Conservation (phyloP, 2,797 vertebrate genomes). For the Rhabdomys pumilio region DNA sequence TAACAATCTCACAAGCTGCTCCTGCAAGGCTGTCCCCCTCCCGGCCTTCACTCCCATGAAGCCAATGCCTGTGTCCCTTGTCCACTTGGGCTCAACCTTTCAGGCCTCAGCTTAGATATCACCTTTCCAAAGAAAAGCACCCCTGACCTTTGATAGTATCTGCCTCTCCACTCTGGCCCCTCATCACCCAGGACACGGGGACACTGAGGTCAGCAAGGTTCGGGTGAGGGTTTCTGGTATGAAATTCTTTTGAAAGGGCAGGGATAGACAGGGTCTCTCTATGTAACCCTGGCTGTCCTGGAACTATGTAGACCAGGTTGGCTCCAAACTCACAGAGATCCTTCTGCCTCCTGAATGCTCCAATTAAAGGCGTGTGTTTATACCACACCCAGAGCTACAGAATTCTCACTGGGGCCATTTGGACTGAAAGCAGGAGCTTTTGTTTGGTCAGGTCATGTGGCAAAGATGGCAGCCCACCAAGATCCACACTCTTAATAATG, state of each 20-base stretch:
- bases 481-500: not conserved
- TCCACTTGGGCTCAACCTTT: not conserved
- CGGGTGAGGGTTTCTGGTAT: not conserved
- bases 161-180: not conserved
- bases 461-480: not conserved
- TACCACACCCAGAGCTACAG: not conserved
- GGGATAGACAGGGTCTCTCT: not conserved
- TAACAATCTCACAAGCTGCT: no score
- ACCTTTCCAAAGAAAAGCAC: not conserved
- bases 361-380: not conserved
- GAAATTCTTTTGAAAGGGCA: not conserved
- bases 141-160: not conserved
- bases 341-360: not conserved
- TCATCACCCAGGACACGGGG: no score
- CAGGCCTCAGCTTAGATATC: not conserved
- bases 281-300: not conserved
- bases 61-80: not conserved
- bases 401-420: not conserved
- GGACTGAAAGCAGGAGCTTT: not conserved
- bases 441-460: not conserved
- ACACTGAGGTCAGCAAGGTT: not conserved
- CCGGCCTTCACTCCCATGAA: no score
- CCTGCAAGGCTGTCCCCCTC: not conserved
- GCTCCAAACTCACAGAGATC: not conserved
- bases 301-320: not conserved